A percentile compares a stretch with the other conserved stretches of the same genome.
These are phyloP conservation scores for Andrena hattorfiana DNA, from an alignment of 2,888 invertebrate species.

Conservation along the genomic window DNA sequence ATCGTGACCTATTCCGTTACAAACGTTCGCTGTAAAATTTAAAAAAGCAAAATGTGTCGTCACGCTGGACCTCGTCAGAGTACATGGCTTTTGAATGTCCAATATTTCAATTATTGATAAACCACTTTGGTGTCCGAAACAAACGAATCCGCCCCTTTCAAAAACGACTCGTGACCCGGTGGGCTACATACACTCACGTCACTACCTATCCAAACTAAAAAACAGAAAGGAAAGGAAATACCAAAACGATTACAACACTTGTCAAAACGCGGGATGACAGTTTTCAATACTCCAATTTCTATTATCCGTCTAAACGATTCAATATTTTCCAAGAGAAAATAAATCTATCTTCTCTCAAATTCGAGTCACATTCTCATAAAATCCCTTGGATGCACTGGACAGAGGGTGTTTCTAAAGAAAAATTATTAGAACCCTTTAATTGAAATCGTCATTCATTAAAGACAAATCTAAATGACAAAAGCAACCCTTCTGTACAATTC, in stretches of 20 bases:
- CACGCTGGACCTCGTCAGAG: background rate
- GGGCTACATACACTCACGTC: background rate
- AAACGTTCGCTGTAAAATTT: background rate
- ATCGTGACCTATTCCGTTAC: background rate
- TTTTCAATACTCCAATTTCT: background rate
- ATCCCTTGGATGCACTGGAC: background rate
- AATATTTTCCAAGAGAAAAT: background rate
- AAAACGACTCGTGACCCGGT: conserved; percentile 19
- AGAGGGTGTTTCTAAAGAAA: too few species aligned
- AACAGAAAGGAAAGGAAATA: background rate
- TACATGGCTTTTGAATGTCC: conserved; percentile 15
- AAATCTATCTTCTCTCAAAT: background rate
- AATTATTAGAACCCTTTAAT: too few species aligned
- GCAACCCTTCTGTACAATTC: too few species aligned
- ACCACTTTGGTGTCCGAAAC: conserved; percentile 12
- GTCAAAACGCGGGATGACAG: conserved; percentile 20
- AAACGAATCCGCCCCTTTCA: conserved; percentile 4
- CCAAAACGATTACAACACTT: conserved; percentile 9
- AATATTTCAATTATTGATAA: conserved; percentile 14
- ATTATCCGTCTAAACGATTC: background rate
- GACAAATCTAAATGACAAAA: too few species aligned
- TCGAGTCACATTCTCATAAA: background rate
- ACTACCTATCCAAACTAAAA: conserved; percentile 3
- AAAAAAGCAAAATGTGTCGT: background rate
- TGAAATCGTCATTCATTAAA: too few species aligned